phyloP scores from a whole-genome alignment of 2,797 vertebrate species.

The Podargus strigoides region DNA sequence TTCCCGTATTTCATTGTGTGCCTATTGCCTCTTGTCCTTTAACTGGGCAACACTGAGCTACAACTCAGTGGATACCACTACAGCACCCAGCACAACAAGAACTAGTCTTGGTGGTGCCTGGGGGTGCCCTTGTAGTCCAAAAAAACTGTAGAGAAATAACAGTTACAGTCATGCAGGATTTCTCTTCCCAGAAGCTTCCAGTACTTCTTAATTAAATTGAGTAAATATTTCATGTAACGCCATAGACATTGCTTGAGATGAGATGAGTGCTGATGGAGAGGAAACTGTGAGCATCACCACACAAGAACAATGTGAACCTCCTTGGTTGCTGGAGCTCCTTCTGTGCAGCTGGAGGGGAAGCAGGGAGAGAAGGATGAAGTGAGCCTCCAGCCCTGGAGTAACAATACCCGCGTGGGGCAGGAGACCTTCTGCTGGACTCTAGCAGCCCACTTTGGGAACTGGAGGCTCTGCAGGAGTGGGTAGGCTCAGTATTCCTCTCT shows the following conservation, averaged over 20 bases:
- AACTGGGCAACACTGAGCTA: background rate
- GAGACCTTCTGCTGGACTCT: background rate
- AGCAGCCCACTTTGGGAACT: background rate
- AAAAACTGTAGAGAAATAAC: background rate
- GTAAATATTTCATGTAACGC: background rate
- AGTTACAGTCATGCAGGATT: background rate
- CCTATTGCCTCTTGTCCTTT: background rate
- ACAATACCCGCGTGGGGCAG: background rate
- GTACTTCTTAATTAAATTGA: background rate
- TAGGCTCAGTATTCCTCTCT: background rate
- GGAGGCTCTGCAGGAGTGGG: background rate
- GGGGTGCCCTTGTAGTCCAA: background rate
- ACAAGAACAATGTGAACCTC: background rate
- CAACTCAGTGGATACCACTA: background rate
- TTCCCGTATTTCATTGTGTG: background rate
- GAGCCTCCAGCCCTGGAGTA: background rate
- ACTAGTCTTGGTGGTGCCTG: background rate
- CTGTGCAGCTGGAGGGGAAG: background rate
- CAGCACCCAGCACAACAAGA: background rate
- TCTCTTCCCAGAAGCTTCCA: background rate
- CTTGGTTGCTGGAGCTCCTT: background rate
- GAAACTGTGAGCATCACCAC: background rate
- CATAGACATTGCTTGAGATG: background rate
- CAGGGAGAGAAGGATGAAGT: background rate
- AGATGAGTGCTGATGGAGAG: background rate